phyloP scores from a whole-genome alignment of 2,113 vertebrate genomes.

The Urocolius indicus region DNA sequence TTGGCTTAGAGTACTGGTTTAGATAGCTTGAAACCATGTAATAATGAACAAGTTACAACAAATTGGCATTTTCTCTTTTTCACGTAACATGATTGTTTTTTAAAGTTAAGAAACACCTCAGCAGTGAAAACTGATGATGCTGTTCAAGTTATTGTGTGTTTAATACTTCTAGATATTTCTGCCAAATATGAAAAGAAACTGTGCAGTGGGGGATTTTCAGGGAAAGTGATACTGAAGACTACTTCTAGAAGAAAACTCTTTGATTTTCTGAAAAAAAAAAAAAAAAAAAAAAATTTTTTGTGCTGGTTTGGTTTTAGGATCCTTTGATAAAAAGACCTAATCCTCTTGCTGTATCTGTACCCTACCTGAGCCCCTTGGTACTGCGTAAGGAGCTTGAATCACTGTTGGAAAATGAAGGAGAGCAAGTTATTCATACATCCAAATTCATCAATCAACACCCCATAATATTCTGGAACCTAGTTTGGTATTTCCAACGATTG shows the following conservation, averaged over 20 bases:
- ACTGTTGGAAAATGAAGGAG: constrained; percentile 95
- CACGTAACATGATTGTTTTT: not conserved
- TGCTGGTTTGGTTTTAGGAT: constrained; percentile 79
- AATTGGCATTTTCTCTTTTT: not conserved
- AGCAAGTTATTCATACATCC: constrained; percentile 95
- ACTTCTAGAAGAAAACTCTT: not conserved
- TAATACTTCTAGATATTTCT: not conserved
- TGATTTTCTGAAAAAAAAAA: not conserved
- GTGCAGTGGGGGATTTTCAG: not conserved
- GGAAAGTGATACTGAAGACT: not conserved
- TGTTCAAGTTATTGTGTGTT: not conserved
- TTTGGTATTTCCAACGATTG: constrained; percentile 95
- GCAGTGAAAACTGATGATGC: not conserved
- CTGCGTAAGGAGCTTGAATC: constrained; percentile 97
- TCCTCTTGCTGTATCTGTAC: constrained; percentile 92
- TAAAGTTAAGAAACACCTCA: not conserved
- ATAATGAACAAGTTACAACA: not conserved
- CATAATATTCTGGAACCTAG: constrained; percentile 98
- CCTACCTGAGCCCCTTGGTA: constrained; percentile 95
- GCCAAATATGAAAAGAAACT: not conserved
- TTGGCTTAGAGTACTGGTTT: not conserved
- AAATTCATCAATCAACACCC: constrained; percentile 98
- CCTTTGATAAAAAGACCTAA: constrained; percentile 85
- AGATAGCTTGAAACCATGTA: not conserved
- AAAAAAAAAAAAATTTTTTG: too few relatives aligned